Conservation (phyloP, 1,140 invertebrate species). For the Drosophila oshimai region DNA sequence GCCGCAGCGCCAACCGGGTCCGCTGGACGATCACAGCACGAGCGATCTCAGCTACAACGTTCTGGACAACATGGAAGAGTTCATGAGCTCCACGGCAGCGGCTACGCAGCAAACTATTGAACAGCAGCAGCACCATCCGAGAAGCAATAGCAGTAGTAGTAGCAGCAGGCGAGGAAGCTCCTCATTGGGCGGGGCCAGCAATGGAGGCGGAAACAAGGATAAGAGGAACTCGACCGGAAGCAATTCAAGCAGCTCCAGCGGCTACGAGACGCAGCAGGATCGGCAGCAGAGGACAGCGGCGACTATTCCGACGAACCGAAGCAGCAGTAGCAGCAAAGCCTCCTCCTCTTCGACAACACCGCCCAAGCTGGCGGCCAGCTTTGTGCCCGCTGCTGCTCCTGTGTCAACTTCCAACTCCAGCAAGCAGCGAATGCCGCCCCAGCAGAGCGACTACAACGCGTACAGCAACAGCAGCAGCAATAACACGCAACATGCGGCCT, state of each 20-base stretch:
- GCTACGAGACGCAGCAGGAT: constrained; percentile 64
- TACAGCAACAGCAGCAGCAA: constrained; percentile 59
- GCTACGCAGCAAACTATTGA: constrained; percentile 16
- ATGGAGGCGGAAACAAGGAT: constrained; percentile 26
- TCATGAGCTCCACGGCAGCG: constrained; percentile 53
- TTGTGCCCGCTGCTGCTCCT: constrained; percentile 45
- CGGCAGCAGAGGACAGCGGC: constrained; percentile 41
- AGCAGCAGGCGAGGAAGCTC: constrained; percentile 25
- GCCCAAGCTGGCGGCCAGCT: constrained; percentile 57
- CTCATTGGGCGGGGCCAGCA: constrained; percentile 13
- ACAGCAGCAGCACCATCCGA: constrained; percentile 32
- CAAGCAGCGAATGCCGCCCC: constrained; percentile 31
- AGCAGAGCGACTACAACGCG: constrained; percentile 18
- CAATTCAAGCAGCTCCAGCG: constrained; percentile 61
- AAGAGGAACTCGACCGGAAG: constrained; percentile 69
- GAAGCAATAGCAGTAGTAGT: constrained; percentile 20
- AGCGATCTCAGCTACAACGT: constrained; percentile 76
- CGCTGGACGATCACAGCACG: constrained; percentile 67
- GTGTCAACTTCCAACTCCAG: neutral
- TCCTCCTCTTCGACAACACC: constrained; percentile 38
- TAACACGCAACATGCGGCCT: constrained; percentile 55
- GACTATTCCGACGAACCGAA: constrained; percentile 6
- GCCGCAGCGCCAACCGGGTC: constrained; percentile 56
- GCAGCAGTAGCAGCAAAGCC: constrained; percentile 41
- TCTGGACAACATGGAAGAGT: constrained; percentile 74